Percentiles rank a stretch among this genome's conserved stretches.
Conservation (phyloP, 2,888 invertebrate genomes). For the Drosophila infuscata region DNA sequence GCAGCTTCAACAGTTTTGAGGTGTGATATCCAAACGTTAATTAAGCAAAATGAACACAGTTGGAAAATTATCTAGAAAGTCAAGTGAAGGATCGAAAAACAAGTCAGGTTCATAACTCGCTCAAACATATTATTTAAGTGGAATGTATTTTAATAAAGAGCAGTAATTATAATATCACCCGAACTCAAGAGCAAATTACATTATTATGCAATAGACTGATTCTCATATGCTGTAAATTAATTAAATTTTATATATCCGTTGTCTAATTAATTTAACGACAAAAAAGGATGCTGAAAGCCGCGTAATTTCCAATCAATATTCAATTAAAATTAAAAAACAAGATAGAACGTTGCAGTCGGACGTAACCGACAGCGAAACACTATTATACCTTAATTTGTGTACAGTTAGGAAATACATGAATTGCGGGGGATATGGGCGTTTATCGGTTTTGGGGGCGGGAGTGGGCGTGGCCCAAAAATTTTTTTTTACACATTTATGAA, state of each 20-base stretch:
- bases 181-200: neutral
- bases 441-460: too few species aligned
- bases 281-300: slow-evolving; percentile 8
- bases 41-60: neutral
- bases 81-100: neutral
- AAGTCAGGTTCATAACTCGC: neutral
- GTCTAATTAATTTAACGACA: slow-evolving; percentile 60
- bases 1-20: slow-evolving; percentile 25
- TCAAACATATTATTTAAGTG: neutral
- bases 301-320: slow-evolving; percentile 51
- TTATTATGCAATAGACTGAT: neutral
- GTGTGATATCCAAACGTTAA: slow-evolving; percentile 51
- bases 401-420: too few species aligned
- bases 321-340: slow-evolving; percentile 58
- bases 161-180: neutral
- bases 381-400: too few species aligned
- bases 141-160: too few species aligned
- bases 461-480: too few species aligned
- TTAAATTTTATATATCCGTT: slow-evolving; percentile 70
- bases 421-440: too few species aligned
- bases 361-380: too few species aligned
- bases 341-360: too few species aligned
- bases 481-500: too few species aligned
- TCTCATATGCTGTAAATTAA: slow-evolving; percentile 59
- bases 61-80: neutral